Base-by-base conservation (phyloP, 2,888 invertebrate species). In the Stenodema calcarata region DNA sequence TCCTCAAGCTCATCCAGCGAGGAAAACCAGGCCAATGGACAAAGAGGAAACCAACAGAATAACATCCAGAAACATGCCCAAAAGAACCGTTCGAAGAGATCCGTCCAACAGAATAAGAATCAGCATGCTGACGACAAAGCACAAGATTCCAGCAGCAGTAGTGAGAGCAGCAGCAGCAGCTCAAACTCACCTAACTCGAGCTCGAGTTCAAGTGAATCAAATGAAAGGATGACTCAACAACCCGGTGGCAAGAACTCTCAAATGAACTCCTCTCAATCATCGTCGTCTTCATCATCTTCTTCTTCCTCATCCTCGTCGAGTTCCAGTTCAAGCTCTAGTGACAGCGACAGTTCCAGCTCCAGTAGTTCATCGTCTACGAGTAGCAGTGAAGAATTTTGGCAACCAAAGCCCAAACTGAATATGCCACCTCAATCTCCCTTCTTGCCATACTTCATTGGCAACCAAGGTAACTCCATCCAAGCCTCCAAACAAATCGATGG, bases 381-480 rank as follows among this genome's bases (percentile, higher is more conserved):
- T 88, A 89, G 92, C 83, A 89, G 89, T 80, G 90, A 90, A 83
- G 89, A 90, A 82, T 87, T 88, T 87, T 88, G 88, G n/a, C 92
- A 92, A 89, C 91, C 92, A 91, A 91, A 90, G 87, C 90, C 91
- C 11, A 91, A 89, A 0, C 88, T 92, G 87, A 90, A 92, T 73
- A 91, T 91, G 88, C 92, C 92, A 23, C 92, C 93, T 0, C 90
- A 91, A 81, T 90, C 90, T 73, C 93, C 93, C 12, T 89, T 93
- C 80, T 89, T 92, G 35, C 92, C 92, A 6, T 91, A 91, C 87
- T 92, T 91, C 88, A 89, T 92, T 81, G 93, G 93, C 12, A 91
- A 92, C 89, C 89, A 91, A 76, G 93, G 93, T 30, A 91, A 91
- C 80, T 91, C 92, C n/a, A 91, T 93, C 50, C 90, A 90, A 70